Evolutionary conservation across 1,140 invertebrate species (phyloP), one percentile per base, ranked within the genome.

Genomic region (Orussus abietinus): DNA sequence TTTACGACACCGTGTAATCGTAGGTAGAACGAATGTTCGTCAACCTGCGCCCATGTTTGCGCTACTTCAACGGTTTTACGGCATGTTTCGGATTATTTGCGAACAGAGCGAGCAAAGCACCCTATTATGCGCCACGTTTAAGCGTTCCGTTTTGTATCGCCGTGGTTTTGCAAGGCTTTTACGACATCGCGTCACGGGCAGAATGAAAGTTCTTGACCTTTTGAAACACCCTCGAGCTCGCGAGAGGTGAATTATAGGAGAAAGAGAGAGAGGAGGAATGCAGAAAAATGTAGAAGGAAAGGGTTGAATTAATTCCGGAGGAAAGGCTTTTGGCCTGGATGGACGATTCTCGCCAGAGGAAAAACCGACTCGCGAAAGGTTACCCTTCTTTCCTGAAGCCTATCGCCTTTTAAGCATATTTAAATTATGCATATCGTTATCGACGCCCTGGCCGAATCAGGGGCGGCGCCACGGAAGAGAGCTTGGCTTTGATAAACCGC

Each of bases 21-120:
- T 4, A n/a, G 18, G 9, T 38, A 38, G 21, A 21, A 7, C 32
- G n/a, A 44, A 38, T 29, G 36, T 44, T 48, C 20, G 28, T 30
- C 19, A 45, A 39, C 30, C 6, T 21, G 4, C 11, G 14, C 31
- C 26, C 38, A 38, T 52, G 47, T 57, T 53, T 51, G 36, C 32
- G 33, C 40, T 30, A 32, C 57, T 63, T 55, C 53, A 49, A 38
- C 54, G 42, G 47, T 59, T 61, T 61, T 57, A 61, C 48, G 49
- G 41, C 49, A 29, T 56, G 47, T 46, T 55, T 53, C 14, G 26
- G 25, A 39, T 51, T 49, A 47, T 48, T 51, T 57, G 45, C 40
- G 47, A 49, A 48, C 40, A 48, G 45, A 46, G 26, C 35, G 9
- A 37, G 13, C 25, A n/a, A n/a, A 9, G 11, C 37, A 25, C 6